A percentile compares a stretch with the other conserved stretches of the same genome.
Conservation (phyloP, 1,140 invertebrate species). For the Bilobella aurantiaca region DNA sequence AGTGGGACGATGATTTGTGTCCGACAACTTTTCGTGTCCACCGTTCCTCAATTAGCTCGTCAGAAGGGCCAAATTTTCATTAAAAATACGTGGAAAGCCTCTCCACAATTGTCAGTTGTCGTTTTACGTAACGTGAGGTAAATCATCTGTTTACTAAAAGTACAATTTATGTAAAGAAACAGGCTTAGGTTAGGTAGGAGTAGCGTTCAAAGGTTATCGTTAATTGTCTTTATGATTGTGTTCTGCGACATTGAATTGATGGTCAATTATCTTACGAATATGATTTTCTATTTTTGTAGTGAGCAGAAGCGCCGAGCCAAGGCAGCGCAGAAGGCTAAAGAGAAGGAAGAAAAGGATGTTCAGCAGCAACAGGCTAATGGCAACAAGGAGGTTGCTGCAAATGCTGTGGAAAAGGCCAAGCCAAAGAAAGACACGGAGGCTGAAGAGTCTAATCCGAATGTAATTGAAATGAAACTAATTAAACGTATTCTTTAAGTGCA, state of each 20-base stretch:
- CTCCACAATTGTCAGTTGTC: too few species aligned
- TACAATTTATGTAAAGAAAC: too few species aligned
- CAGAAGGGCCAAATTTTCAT: too few species aligned
- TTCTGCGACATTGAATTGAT: slow-evolving; percentile 9
- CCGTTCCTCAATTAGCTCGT: too few species aligned
- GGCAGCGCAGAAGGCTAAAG: slow-evolving; percentile 82
- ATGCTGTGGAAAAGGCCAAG: slow-evolving; percentile 59
- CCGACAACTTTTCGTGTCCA: too few species aligned
- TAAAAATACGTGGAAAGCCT: too few species aligned
- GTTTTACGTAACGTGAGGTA: too few species aligned
- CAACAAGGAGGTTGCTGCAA: slow-evolving; percentile 40
- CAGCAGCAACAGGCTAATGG: slow-evolving; percentile 40
- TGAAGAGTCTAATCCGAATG: slow-evolving; percentile 85
- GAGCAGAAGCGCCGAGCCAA: slow-evolving; percentile 84
- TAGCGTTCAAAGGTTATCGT: too few species aligned
- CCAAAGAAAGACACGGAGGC: slow-evolving; percentile 50
- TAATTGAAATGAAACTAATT: slow-evolving; percentile 37
- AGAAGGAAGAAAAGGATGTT: slow-evolving; percentile 73
- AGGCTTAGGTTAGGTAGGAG: too few species aligned
- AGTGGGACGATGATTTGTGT: too few species aligned
- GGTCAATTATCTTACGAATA: background rate
- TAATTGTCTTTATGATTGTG: background rate
- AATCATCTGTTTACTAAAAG: too few species aligned
- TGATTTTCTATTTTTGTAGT: slow-evolving; percentile 46
- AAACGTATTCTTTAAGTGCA: background rate